Conservation (phyloP, 2,113 vertebrate genomes). For the Nesoenas mayeri region DNA sequence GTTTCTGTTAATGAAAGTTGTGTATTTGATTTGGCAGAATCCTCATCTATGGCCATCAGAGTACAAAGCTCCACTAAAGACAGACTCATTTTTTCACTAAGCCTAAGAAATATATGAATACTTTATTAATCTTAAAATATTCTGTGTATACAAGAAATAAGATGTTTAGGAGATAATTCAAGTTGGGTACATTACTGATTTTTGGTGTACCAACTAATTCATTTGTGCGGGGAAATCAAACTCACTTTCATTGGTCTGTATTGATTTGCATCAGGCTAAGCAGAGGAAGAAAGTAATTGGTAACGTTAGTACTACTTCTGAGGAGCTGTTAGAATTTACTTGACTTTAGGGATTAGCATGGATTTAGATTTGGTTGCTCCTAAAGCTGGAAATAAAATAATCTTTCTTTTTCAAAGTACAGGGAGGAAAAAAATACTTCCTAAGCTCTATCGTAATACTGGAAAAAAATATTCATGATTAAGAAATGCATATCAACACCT, state of each 20-base stretch:
- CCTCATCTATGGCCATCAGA: not conserved
- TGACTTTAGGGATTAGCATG: not conserved
- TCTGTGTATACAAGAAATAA: not conserved
- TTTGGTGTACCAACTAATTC: conserved; percentile 29
- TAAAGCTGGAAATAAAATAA: not conserved
- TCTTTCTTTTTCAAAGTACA: not conserved
- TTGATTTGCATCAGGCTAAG: conserved; percentile 2
- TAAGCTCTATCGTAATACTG: not conserved
- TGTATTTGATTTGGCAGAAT: not conserved
- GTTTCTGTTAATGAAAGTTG: not conserved
- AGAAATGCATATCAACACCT: not conserved
- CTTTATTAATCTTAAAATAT: not conserved
- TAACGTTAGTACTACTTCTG: not conserved
- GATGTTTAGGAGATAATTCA: conserved; percentile 27
- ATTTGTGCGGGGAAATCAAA: conserved; percentile 2
- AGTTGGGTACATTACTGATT: not conserved
- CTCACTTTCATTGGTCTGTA: not conserved
- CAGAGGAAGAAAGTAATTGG: conserved; percentile 24
- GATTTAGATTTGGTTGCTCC: conserved; percentile 8
- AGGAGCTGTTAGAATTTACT: conserved; percentile 30
- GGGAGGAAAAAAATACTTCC: not conserved
- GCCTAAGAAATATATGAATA: not conserved
- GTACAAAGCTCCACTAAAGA: not conserved
- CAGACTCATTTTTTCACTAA: not conserved
- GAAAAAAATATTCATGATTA: not conserved